These are phyloP conservation scores for Columba guinea DNA, from an alignment of 2,797 vertebrate genomes.

Conservation along the genomic window DNA sequence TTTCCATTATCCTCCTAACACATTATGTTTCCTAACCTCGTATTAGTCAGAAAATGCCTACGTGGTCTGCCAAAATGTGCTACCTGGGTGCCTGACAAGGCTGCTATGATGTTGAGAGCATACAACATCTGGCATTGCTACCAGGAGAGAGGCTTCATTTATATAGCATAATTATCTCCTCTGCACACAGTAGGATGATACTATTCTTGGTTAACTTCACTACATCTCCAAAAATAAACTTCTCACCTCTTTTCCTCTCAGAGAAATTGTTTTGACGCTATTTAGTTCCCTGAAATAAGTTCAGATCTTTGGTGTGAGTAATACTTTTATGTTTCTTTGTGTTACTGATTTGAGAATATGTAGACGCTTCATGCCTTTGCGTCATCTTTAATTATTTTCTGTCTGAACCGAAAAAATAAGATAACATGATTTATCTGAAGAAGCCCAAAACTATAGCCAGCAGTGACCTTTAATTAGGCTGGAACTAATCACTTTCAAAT, in stretches of 20 bases:
- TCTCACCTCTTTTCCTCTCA: neutral
- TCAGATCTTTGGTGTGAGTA: neutral
- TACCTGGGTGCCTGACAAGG: neutral
- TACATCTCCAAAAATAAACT: neutral
- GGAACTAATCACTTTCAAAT: constrained; percentile 23
- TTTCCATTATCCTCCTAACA: neutral
- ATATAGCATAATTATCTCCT: neutral
- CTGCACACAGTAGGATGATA: neutral
- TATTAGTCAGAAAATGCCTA: neutral
- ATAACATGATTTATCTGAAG: neutral
- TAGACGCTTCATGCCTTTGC: neutral
- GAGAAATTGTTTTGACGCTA: neutral
- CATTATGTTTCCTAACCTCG: neutral
- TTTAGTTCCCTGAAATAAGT: neutral
- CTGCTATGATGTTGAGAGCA: neutral
- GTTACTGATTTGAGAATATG: neutral
- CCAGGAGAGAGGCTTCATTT: neutral
- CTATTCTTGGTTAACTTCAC: neutral
- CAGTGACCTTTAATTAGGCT: constrained; percentile 35
- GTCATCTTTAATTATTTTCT: neutral
- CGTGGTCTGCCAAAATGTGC: neutral
- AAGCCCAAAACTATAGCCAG: neutral
- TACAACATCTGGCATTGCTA: neutral
- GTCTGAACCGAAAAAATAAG: neutral
- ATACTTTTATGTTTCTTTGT: neutral